Evolutionary conservation across 2,113 vertebrate genomes (phyloP).

Genomic region (Hippocampus zosterae): DNA sequence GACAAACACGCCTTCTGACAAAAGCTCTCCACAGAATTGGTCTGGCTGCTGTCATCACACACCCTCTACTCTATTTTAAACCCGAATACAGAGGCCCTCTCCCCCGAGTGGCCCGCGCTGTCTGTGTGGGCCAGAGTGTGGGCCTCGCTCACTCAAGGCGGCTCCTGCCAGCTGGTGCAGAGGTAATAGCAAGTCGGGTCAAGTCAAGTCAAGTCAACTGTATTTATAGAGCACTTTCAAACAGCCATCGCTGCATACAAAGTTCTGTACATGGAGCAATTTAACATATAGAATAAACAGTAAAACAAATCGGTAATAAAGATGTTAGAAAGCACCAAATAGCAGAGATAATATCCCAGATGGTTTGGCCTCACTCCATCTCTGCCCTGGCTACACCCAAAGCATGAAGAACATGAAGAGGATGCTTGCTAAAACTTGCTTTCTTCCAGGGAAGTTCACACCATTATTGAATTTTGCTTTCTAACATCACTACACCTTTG

Average conservation of each 20-base stretch:
- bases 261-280: too few relatives aligned
- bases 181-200: conserved; percentile 42
- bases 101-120: conserved; percentile 42
- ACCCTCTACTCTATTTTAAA: conserved; percentile 66
- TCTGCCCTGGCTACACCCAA: conserved; percentile 11
- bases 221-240: too few relatives aligned
- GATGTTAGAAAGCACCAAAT: background rate
- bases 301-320: too few relatives aligned
- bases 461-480: background rate
- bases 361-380: conserved; percentile 21
- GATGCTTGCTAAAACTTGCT: conserved; percentile 34
- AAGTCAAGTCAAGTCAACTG: too few relatives aligned
- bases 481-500: background rate
- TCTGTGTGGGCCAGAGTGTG: conserved; percentile 50
- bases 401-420: conserved; percentile 4
- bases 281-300: too few relatives aligned
- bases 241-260: too few relatives aligned
- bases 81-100: conserved; percentile 36
- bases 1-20: conserved; percentile 25
- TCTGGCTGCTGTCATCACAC: conserved; percentile 48
- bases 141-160: conserved; percentile 32
- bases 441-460: conserved; percentile 16
- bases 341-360: conserved; percentile 35
- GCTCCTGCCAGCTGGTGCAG: conserved; percentile 48
- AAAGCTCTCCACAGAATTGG: conserved; percentile 34